Evolutionary conservation across 2,797 vertebrate genomes (phyloP).

Genomic region (Phylloscopus collybita): DNA sequence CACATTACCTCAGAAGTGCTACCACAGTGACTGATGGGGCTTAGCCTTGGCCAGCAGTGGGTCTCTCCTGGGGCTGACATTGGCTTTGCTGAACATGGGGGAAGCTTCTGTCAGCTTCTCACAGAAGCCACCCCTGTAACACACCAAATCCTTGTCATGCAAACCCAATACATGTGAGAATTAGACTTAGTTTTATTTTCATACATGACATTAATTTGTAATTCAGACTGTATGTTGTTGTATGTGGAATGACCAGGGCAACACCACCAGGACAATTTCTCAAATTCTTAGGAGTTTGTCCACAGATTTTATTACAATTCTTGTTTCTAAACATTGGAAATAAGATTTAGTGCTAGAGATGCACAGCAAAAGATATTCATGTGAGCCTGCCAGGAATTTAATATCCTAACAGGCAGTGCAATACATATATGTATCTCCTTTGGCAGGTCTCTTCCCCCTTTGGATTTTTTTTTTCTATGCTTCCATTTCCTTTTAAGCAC

Average conservation of each 20-base stretch:
- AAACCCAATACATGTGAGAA: not conserved
- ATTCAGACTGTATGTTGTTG: not conserved
- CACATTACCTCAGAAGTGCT: rapidly evolving
- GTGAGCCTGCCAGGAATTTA: not conserved
- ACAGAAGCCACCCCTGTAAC: not conserved
- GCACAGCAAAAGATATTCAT: not conserved
- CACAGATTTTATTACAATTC: not conserved
- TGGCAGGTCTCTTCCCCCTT: not conserved
- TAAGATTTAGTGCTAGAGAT: not conserved
- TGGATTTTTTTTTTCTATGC: not conserved
- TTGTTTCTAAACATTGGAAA: not conserved
- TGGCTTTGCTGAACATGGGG: not conserved
- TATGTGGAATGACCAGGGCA: not conserved
- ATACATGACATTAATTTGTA: not conserved
- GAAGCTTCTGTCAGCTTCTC: not conserved
- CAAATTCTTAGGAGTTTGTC: not conserved
- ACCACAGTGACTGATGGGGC: not conserved
- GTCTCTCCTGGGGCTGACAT: not conserved
- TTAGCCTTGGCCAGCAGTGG: not conserved
- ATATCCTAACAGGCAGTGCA: not conserved
- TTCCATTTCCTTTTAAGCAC: not conserved
- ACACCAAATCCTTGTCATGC: not conserved
- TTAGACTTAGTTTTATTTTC: not conserved
- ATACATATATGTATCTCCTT: not conserved
- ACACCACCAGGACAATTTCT: not conserved